These are phyloP conservation scores for Podilymbus podiceps DNA, from an alignment of 2,113 vertebrate species.

Conservation along the genomic window DNA sequence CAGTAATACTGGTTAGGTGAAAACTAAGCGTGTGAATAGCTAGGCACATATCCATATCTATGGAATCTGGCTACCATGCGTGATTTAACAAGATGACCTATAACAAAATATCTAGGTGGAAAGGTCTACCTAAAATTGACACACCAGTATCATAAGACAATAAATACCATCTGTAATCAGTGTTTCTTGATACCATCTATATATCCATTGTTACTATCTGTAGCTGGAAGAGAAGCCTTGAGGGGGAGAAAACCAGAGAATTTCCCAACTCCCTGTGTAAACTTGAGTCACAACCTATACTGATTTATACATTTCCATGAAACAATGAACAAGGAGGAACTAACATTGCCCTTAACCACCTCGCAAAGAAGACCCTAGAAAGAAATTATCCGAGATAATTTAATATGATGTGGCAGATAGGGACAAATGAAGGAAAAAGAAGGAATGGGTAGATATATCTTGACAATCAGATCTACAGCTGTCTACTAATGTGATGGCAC, in stretches of 20 bases:
- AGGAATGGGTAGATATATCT: neutral
- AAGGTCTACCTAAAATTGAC: conserved; percentile 52
- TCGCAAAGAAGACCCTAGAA: neutral
- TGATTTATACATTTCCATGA: neutral
- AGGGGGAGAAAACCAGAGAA: neutral
- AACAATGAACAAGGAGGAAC: conserved; percentile 20
- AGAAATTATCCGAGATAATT: neutral
- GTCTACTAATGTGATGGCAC: neutral
- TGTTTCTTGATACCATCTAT: neutral
- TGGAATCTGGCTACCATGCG: neutral
- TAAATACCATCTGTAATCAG: neutral
- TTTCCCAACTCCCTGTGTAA: neutral
- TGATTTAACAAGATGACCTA: conserved; percentile 26
- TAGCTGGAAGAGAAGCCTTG: neutral
- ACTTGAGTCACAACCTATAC: neutral
- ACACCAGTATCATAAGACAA: neutral
- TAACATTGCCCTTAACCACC: conserved; percentile 11
- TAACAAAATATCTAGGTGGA: conserved; percentile 32
- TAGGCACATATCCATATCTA: neutral
- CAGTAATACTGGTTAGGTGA: neutral
- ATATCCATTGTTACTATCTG: neutral
- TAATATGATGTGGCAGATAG: neutral
- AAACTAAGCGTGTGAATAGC: neutral
- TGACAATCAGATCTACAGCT: neutral
- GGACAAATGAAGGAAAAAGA: neutral